These are phyloP conservation scores for Drusus annulatus DNA, from an alignment of 1,140 invertebrate genomes.

Conservation along the genomic window DNA sequence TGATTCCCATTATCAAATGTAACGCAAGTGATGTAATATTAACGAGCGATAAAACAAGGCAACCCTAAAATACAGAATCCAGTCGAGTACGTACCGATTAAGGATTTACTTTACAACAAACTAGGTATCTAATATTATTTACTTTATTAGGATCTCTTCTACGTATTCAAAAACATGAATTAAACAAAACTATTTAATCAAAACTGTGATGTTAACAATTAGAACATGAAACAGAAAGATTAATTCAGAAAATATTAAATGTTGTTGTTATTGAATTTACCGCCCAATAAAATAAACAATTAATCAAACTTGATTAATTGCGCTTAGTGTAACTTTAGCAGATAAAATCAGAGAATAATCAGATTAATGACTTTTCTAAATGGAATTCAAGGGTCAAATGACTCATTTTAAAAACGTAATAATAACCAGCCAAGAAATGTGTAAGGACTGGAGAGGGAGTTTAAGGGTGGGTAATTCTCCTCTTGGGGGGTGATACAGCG, in stretches of 20 bases:
- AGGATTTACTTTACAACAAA: too few relatives aligned
- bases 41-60: slow-evolving; percentile 10
- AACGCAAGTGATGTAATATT: slow-evolving; percentile 25
- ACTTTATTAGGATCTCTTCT: too few relatives aligned
- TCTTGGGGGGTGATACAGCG: slow-evolving; percentile 28
- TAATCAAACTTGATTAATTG: slow-evolving; percentile 38
- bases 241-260: too few relatives aligned
- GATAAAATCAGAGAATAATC: slow-evolving; percentile 41
- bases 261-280: neutral
- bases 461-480: slow-evolving; percentile 21
- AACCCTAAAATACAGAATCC: neutral
- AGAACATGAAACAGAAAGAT: too few relatives aligned
- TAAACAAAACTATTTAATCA: too few relatives aligned
- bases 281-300: slow-evolving; percentile 14
- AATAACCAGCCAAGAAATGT: slow-evolving; percentile 39
- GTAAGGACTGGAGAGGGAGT: neutral
- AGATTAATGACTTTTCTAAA: slow-evolving; percentile 42
- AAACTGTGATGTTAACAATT: too few relatives aligned
- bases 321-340: slow-evolving; percentile 24
- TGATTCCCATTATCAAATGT: slow-evolving; percentile 38
- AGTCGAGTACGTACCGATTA: neutral
- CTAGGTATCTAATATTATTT: too few relatives aligned
- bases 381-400: slow-evolving; percentile 43
- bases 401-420: slow-evolving; percentile 42
- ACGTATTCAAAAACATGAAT: too few relatives aligned